Evolutionary conservation across 2,888 invertebrate genomes (phyloP), one percentile per base, ranked within the genome.

Genomic region (Acleris holmiana): DNA sequence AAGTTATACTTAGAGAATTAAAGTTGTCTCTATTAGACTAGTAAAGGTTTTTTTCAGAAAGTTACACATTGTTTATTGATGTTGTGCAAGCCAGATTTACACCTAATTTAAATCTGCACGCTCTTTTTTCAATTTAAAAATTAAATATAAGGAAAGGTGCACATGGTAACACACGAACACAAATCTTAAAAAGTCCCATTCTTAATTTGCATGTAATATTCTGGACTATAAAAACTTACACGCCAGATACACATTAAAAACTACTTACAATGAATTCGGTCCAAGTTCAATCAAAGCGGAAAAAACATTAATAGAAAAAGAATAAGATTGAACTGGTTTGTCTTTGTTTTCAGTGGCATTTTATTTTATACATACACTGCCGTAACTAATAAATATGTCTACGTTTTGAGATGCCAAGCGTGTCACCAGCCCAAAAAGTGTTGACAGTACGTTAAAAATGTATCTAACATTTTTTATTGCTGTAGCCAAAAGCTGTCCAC

Each of bases 211-310:
- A 65, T 66, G 60, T 62, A 64, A 57, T 69, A 53, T 46, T 35
- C 46, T 46, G 59, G 6, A 47, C 47, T 55, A 58, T 57, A 62
- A 57, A 64, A 56, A 67, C 55, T 53, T 53, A 70, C 78, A 80
- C 78, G 82, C 78, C 68, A 79, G 69, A 71, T 62, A 69, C 54
- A 73, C 78, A 80, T 80, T 81, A 79, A 81, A 80, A 77, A 75
- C 79, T 78, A 84, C 80, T 84, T 82, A 81, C 74, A 78, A 71
- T 71, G 76, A 83, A 83, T 84, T 85, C 84, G 83, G 84, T 85
- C 83, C 87, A 84, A 88, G 87, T 86, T 80, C 80, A 73, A 71
- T 73, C 67, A 69, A 53, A 64, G 48, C 48, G 40, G 21, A 53
- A 62, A 66, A 69, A 69, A 70, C 56, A 48, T 59, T 46, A 23